A percentile compares a stretch with the other conserved stretches of the same genome.
Conservation (phyloP, 2,888 invertebrate species). For the Sinelater perroti region DNA sequence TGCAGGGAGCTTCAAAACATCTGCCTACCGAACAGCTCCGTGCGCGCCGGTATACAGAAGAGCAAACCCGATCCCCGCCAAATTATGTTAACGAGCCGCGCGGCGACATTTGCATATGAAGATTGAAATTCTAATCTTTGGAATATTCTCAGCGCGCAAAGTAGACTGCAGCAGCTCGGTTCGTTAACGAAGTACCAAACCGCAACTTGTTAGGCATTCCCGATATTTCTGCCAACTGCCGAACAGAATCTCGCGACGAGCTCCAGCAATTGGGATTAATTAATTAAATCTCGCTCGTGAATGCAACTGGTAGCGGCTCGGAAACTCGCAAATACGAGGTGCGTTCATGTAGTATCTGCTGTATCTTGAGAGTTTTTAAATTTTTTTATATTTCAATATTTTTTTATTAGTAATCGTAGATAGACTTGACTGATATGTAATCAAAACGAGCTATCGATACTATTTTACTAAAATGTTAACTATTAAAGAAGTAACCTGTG, state of each 20-base stretch:
- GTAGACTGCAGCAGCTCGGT: constrained; percentile 19
- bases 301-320: background rate
- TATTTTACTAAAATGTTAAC: too few species aligned
- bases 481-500: too few species aligned
- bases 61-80: constrained; percentile 15
- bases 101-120: constrained; percentile 29
- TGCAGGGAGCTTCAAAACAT: too few species aligned
- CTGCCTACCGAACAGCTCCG: too few species aligned
- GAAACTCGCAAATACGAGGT: too few species aligned
- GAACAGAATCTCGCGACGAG: background rate
- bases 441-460: too few species aligned
- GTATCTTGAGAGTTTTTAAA: background rate
- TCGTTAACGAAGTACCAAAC: constrained; percentile 27
- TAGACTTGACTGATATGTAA: too few species aligned
- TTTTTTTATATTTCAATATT: background rate
- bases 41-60: too few species aligned
- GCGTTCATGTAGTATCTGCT: background rate
- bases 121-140: constrained; percentile 29
- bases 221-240: constrained; percentile 11
- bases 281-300: background rate
- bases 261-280: background rate
- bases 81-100: constrained; percentile 26
- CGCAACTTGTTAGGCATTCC: constrained; percentile 16
- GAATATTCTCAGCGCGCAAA: constrained; percentile 21
- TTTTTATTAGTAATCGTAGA: too few species aligned